Evolutionary conservation across 2,888 invertebrate species (phyloP).

Genomic region (Tribolium freemani): DNA sequence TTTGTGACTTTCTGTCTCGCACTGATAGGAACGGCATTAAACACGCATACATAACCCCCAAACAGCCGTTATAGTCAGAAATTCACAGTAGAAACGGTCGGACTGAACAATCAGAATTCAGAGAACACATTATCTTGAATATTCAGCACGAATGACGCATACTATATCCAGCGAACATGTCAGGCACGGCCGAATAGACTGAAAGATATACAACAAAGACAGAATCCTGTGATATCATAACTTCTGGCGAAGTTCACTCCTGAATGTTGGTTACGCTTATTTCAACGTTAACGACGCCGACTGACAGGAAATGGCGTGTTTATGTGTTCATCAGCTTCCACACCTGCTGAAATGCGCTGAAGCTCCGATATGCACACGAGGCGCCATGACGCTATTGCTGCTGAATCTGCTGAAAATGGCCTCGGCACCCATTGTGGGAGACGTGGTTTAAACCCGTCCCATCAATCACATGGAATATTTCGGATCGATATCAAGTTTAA

Average conservation of each 20-base stretch:
- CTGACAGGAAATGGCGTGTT: conserved; percentile 60
- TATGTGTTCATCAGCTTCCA: conserved; percentile 59
- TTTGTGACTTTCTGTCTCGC: conserved; percentile 10
- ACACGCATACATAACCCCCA: conserved; percentile 32
- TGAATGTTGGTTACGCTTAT: conserved; percentile 54
- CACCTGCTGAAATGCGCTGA: conserved; percentile 55
- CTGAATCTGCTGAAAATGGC: not conserved
- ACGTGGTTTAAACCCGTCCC: not conserved
- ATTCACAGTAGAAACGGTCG: conserved; percentile 10
- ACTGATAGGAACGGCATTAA: conserved; percentile 19
- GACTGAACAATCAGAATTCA: conserved; percentile 40
- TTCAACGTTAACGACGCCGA: conserved; percentile 58
- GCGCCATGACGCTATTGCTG: not conserved
- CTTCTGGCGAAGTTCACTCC: conserved; percentile 46
- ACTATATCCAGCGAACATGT: conserved; percentile 30
- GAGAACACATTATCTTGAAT: conserved; percentile 43
- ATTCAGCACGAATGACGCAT: conserved; percentile 40
- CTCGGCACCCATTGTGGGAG: not conserved
- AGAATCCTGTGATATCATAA: conserved; percentile 54
- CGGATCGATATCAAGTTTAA: not conserved
- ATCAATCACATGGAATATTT: too few species aligned
- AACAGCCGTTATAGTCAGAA: conserved; percentile 22
- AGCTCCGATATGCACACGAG: conserved; percentile 19
- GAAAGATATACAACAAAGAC: conserved; percentile 47
- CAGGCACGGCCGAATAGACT: conserved; percentile 33